Base-by-base conservation (phyloP, 2,797 vertebrate genomes). In the Podargus strigoides region DNA sequence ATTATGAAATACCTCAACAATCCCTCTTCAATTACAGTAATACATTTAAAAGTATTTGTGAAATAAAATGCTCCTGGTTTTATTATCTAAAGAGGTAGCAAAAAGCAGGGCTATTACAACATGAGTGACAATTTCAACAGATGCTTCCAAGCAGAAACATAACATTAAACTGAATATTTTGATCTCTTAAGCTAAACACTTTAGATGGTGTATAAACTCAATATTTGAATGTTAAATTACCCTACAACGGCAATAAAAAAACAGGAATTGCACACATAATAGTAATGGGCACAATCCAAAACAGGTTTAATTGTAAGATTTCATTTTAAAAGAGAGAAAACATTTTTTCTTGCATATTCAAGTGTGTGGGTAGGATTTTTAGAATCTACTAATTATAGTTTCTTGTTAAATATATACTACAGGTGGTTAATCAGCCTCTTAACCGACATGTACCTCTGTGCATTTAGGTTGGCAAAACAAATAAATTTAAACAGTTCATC, bases 311-410 rank as follows among this genome's bases (percentile, higher is more conserved):
- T 52, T 6, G 2, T 6, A 60, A 72, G 3, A 22, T 56, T 85
- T 21, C 1, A 17, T 66, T 87, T 79, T 30, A 72, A 84, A 84
- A 16, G 4, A 46, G 5, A 4, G 7, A 27, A 76, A 76, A 4
- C 2, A 2, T 4, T 18, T 68, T 69, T 42, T n/a, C 46, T 49
- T 4, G 8, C 0, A 0, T 53, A 24, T 58, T 76, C 42, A 93
- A 27, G 4, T 27, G 19, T 7, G 21, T 27, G 24, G n/a, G 30
- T 49, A 60, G 24, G 70, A 37, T 27, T 87, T 93, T 37, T 36
- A 17, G 14, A 36, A 42, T 69, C 39, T 44, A 16, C 10, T 79
- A 68, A n/a, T 49, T 66, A 11, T 26, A 9, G 15, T 73, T 55
- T 66, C 19, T 66, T 42, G 4, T 24, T n/a, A 62, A 64, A 3